A percentile compares a stretch with the other conserved stretches of the same genome.
phyloP scores from a whole-genome alignment of 2,797 vertebrate genomes.

The Pteropus rufus region DNA sequence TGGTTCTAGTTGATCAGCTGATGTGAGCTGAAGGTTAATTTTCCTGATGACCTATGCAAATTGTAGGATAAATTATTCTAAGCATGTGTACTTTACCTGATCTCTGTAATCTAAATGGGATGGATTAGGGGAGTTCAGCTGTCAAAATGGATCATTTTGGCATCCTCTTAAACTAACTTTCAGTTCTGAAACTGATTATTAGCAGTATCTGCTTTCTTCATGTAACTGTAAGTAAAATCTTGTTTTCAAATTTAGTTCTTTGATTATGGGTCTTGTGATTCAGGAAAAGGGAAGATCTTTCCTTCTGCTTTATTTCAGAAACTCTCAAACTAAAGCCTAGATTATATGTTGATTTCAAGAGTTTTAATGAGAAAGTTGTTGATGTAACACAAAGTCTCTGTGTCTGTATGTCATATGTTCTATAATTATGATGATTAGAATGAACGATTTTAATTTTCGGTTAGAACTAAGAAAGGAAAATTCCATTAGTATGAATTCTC shows the following conservation, averaged over 20 bases:
- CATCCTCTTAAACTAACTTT: constrained; percentile 56
- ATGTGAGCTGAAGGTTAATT: constrained; percentile 23
- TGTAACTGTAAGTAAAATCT: constrained; percentile 57
- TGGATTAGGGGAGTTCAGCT: constrained; percentile 26
- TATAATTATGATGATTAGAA: constrained; percentile 78
- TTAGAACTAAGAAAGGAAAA: constrained; percentile 65
- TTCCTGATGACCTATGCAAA: constrained; percentile 51
- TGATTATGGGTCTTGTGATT: constrained; percentile 53
- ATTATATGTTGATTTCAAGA: constrained; percentile 82
- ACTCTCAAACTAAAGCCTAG: constrained; percentile 77
- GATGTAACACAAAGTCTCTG: constrained; percentile 78
- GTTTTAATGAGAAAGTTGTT: constrained; percentile 83
- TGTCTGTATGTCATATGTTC: constrained; percentile 77
- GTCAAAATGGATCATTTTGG: constrained; percentile 40
- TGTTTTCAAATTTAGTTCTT: constrained; percentile 60
- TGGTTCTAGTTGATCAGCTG: background rate
- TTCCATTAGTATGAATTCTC: background rate
- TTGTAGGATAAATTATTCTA: constrained; percentile 48
- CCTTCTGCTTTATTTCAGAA: constrained; percentile 79
- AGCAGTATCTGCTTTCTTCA: constrained; percentile 54
- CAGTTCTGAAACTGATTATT: constrained; percentile 53
- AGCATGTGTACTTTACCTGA: constrained; percentile 28
- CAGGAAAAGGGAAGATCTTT: constrained; percentile 59
- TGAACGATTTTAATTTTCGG: constrained; percentile 67
- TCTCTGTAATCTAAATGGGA: constrained; percentile 33